Percentiles rank a stretch among this genome's conserved stretches.
phyloP scores from a whole-genome alignment of 2,113 vertebrate genomes.

The Aegypius monachus region DNA sequence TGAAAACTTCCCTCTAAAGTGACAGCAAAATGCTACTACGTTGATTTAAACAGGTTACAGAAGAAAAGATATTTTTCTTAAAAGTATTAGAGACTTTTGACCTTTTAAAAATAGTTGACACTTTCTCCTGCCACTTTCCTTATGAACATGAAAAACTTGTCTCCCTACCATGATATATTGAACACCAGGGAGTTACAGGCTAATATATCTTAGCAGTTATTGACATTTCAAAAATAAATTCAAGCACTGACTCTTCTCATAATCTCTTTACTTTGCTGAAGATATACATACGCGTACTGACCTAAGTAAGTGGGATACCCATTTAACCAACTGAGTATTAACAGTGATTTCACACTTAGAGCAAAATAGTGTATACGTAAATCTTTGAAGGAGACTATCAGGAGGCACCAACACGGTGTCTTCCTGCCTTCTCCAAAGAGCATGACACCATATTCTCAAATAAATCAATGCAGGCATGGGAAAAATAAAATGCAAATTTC shows the following conservation, averaged over 20 bases:
- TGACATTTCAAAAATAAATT: conserved; percentile 34
- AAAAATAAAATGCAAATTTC: conserved; percentile 24
- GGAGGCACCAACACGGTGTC: neutral
- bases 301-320: neutral
- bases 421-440: neutral
- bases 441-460: neutral
- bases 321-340: neutral
- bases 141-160: conserved; percentile 39
- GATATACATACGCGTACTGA: neutral
- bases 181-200: neutral
- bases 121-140: neutral
- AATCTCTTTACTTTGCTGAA: neutral
- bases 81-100: conserved; percentile 43
- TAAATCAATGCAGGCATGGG: neutral
- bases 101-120: conserved; percentile 55
- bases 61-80: conserved; percentile 40
- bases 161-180: conserved; percentile 19
- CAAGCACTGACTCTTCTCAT: neutral
- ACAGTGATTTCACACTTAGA: neutral
- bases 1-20: neutral
- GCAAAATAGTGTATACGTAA: neutral
- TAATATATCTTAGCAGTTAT: conserved; percentile 27
- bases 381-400: neutral
- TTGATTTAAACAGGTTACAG: conserved; percentile 40
- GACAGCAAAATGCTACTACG: neutral